A percentile compares a stretch with the other conserved stretches of the same genome.
These are phyloP conservation scores for Sminthopsis crassicaudata DNA, from an alignment of 2,113 vertebrate genomes.

Conservation along the genomic window DNA sequence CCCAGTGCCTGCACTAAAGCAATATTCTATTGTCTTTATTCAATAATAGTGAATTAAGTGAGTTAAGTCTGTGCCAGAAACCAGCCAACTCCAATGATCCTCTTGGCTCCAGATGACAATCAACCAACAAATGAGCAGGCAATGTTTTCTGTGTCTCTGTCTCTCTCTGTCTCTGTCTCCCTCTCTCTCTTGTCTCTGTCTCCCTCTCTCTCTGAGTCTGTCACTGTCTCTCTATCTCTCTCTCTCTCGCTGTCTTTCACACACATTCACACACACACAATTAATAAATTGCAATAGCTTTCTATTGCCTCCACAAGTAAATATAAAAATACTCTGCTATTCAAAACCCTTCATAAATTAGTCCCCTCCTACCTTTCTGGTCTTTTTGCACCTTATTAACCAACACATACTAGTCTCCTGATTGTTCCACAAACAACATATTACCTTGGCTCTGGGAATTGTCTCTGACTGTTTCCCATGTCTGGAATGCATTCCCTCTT, in stretches of 20 bases:
- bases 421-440: not conserved
- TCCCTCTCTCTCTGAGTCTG: not conserved
- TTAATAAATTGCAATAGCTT: not conserved
- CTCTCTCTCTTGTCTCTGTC: no score
- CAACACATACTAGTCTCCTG: not conserved
- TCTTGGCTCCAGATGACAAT: not conserved
- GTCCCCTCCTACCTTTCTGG: not conserved
- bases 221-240: no score
- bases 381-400: not conserved
- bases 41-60: slow-evolving; percentile 53
- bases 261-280: no score
- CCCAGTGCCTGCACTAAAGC: slow-evolving; percentile 12
- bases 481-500: not conserved
- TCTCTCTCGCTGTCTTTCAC: no score
- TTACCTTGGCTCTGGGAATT: not conserved
- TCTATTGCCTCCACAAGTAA: not conserved
- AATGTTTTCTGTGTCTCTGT: not conserved
- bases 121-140: not conserved
- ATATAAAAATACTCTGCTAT: not conserved
- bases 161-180: no score
- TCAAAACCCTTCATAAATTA: not conserved
- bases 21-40: slow-evolving; percentile 36
- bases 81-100: slow-evolving; percentile 43
- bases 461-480: not conserved
- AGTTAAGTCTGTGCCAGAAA: slow-evolving; percentile 35